Conservation (phyloP, 2,113 vertebrate species). For the Pteropus alecto region DNA sequence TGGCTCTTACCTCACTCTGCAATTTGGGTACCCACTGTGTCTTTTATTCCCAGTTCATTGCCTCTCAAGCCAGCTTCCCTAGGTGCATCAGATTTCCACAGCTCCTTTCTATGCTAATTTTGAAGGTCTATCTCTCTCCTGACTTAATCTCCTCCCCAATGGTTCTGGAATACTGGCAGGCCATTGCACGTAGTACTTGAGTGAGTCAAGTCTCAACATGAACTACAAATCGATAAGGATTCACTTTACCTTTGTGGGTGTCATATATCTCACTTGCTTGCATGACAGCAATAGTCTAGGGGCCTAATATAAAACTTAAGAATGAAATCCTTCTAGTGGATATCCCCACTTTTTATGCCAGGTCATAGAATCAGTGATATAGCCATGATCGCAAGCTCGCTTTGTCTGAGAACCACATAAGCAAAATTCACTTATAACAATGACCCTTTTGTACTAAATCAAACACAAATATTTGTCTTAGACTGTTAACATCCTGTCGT, state of each 20-base stretch:
- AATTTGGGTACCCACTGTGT: background rate
- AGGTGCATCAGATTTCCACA: background rate
- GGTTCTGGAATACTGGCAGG: background rate
- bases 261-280: background rate
- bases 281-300: background rate
- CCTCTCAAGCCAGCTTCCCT: background rate
- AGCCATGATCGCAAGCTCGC: background rate
- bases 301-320: background rate
- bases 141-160: background rate
- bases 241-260: background rate
- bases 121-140: background rate
- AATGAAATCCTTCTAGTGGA: background rate
- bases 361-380: background rate
- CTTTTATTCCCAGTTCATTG: background rate
- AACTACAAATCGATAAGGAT: background rate
- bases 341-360: background rate
- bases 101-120: background rate
- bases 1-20: accelerated
- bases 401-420: background rate
- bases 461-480: background rate
- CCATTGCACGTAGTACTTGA: background rate
- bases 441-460: background rate
- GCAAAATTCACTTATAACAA: background rate
- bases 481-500: background rate
- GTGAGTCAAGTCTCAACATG: accelerated